These are phyloP conservation scores for Heterocephalus glaber DNA, from an alignment of 2,113 vertebrate genomes.

Conservation along the genomic window DNA sequence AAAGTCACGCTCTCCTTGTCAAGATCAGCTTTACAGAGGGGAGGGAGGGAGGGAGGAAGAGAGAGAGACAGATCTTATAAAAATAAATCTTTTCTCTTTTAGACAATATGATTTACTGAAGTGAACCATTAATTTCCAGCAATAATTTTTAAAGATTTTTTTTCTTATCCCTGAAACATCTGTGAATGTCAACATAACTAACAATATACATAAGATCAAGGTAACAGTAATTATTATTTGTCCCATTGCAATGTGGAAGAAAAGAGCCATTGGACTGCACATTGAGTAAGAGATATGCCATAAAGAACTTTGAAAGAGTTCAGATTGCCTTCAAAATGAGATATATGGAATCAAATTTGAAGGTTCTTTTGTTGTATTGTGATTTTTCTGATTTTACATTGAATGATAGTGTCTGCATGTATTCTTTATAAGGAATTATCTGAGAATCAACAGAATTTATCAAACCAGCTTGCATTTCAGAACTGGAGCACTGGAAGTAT, in stretches of 20 bases:
- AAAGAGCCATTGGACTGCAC: background rate
- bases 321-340: constrained; percentile 38
- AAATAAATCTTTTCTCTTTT: constrained; percentile 53
- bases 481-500: background rate
- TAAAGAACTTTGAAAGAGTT: background rate
- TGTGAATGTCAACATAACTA: constrained; percentile 36
- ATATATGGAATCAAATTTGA: constrained; percentile 18
- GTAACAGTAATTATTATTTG: background rate
- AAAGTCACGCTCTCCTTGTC: constrained; percentile 35
- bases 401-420: constrained; percentile 33
- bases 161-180: constrained; percentile 61
- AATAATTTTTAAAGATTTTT: constrained; percentile 57
- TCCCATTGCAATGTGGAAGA: background rate
- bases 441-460: constrained; percentile 68
- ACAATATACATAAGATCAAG: constrained; percentile 32
- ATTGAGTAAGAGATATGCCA: background rate
- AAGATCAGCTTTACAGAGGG: constrained; percentile 36
- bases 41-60: background rate
- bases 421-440: constrained; percentile 58
- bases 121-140: constrained; percentile 56
- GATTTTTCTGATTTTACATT: constrained; percentile 39
- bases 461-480: constrained; percentile 62
- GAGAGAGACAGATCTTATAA: constrained; percentile 12
- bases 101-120: background rate
- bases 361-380: background rate